These are phyloP conservation scores for Acleris cristana DNA, from an alignment of 2,888 invertebrate species.

Conservation along the genomic window DNA sequence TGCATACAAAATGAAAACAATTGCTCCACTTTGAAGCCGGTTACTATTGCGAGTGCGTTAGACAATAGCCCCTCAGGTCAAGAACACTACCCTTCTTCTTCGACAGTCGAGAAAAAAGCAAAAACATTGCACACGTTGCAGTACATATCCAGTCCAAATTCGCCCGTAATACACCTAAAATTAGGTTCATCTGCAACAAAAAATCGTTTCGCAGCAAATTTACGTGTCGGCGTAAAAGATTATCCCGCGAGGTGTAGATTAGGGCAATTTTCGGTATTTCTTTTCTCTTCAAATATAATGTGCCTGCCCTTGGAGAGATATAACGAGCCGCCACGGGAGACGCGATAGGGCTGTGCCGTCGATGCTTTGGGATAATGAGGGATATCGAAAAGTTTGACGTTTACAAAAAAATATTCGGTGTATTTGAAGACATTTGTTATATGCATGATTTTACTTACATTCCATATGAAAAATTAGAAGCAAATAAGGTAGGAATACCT, in stretches of 20 bases:
- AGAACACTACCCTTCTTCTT: too few species aligned
- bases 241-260: slow-evolving; percentile 50
- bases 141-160: too few species aligned
- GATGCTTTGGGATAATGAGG: slow-evolving; percentile 8
- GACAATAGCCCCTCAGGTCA: too few species aligned
- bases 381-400: neutral
- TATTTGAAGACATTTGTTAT: too few species aligned
- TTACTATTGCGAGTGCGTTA: too few species aligned
- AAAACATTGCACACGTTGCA: too few species aligned
- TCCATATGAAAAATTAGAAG: too few species aligned
- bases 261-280: slow-evolving; percentile 70
- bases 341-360: slow-evolving; percentile 42
- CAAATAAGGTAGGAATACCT: too few species aligned
- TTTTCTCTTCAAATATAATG: slow-evolving; percentile 71
- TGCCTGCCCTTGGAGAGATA: slow-evolving; percentile 62
- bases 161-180: neutral
- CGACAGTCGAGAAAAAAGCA: too few species aligned
- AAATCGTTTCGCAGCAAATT: slow-evolving; percentile 30
- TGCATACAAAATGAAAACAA: too few species aligned
- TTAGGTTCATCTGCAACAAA: slow-evolving; percentile 4
- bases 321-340: slow-evolving; percentile 69
- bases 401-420: neutral
- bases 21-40: too few species aligned
- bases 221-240: slow-evolving; percentile 37
- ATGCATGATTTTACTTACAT: too few species aligned